Evolutionary conservation across 2,888 invertebrate genomes (phyloP).

Genomic region (Halocaridina rubra): DNA sequence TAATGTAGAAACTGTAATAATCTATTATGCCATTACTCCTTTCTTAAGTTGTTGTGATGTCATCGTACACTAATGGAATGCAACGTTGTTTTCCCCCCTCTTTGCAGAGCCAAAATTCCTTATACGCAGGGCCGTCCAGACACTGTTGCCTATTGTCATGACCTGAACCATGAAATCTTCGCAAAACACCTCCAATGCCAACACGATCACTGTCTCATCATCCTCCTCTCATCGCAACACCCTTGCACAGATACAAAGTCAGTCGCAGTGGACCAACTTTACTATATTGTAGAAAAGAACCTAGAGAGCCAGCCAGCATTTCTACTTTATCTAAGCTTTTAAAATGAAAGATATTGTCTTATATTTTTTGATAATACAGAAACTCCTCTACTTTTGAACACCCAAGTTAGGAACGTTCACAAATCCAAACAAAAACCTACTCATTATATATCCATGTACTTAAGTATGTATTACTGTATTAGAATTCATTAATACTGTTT

Average conservation of each 20-base stretch:
- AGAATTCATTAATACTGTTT: too few species aligned
- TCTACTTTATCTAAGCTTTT: too few species aligned
- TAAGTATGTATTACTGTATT: too few species aligned
- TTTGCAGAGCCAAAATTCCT: slow-evolving; percentile 5
- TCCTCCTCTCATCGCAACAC: slow-evolving; percentile 15
- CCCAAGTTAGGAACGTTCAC: too few species aligned
- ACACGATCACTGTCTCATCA: slow-evolving; percentile 10
- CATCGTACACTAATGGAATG: neutral
- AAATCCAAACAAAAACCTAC: too few species aligned
- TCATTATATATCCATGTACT: too few species aligned
- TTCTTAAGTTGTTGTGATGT: neutral
- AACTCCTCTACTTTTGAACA: too few species aligned
- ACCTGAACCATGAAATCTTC: slow-evolving; percentile 50
- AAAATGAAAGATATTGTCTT: too few species aligned
- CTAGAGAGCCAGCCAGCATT: too few species aligned
- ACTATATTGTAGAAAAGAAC: too few species aligned
- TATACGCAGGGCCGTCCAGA: neutral
- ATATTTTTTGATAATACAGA: too few species aligned
- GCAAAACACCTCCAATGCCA: slow-evolving; percentile 21
- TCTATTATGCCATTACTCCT: neutral
- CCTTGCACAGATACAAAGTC: slow-evolving; percentile 27
- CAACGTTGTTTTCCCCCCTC: neutral
- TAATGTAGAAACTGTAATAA: neutral
- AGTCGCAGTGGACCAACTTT: neutral
- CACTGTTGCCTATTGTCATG: slow-evolving; percentile 28